Evolutionary conservation across 2,888 invertebrate species (phyloP).

Genomic region (Tachina fera): DNA sequence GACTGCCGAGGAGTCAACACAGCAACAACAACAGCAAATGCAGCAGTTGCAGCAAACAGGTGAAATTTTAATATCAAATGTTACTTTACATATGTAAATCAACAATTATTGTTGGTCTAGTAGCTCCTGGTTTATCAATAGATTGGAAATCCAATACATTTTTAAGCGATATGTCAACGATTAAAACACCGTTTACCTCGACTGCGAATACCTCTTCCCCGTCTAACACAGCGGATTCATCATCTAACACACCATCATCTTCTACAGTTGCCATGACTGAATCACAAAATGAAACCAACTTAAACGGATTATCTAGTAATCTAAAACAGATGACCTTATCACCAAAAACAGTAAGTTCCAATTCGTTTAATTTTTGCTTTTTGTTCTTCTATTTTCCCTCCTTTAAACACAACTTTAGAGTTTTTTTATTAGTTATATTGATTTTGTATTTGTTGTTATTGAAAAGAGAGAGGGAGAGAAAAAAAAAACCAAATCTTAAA

Average conservation of each 20-base stretch:
- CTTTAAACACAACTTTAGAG: conserved; percentile 36
- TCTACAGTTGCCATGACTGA: conserved; percentile 74
- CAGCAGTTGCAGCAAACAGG: conserved; percentile 55
- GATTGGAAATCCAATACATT: conserved; percentile 65
- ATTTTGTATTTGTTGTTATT: conserved; percentile 51
- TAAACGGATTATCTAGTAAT: conserved; percentile 78
- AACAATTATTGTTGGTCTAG: conserved; percentile 66
- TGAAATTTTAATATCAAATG: conserved; percentile 53
- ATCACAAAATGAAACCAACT: conserved; percentile 75
- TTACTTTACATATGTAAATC: conserved; percentile 55
- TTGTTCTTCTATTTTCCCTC: neutral
- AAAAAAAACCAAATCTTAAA: conserved; percentile 53
- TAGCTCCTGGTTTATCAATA: conserved; percentile 65
- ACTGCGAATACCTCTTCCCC: conserved; percentile 60
- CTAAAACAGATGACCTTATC: conserved; percentile 79
- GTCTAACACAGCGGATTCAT: conserved; percentile 57
- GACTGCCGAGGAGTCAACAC: conserved; percentile 46
- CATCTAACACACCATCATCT: conserved; percentile 63
- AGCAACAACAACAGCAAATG: conserved; percentile 15
- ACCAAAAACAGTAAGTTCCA: conserved; percentile 79
- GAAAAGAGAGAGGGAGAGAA: too few species aligned
- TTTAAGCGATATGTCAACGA: conserved; percentile 55
- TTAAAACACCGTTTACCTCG: conserved; percentile 64
- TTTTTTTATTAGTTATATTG: conserved; percentile 40
- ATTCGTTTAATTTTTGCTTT: conserved; percentile 14